Evolutionary conservation across 1,140 invertebrate genomes (phyloP).

Genomic region (Lasaia peninsularis): DNA sequence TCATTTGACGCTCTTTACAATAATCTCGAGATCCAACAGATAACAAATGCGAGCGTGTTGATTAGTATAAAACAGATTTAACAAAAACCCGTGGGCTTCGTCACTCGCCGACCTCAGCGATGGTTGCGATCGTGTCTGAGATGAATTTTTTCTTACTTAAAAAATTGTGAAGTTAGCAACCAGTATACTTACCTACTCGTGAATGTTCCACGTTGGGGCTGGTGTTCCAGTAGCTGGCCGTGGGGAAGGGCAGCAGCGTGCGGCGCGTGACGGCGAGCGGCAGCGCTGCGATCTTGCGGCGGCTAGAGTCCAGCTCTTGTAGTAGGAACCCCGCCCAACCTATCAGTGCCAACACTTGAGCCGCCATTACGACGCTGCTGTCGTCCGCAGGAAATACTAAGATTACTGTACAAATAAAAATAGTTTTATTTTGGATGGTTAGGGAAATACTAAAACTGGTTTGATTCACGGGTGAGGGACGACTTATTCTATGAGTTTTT

Average conservation of each 20-base stretch:
- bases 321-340: slow-evolving; percentile 58
- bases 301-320: slow-evolving; percentile 46
- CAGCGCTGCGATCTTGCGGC: slow-evolving; percentile 45
- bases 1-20: no score
- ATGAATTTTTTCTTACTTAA: no score
- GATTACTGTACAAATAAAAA: slow-evolving; percentile 53
- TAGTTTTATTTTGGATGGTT: not conserved
- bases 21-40: no score
- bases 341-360: slow-evolving; percentile 45
- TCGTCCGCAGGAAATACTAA: slow-evolving; percentile 63
- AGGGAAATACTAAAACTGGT: no score
- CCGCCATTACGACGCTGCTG: slow-evolving; percentile 41
- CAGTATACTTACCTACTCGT: slow-evolving; percentile 42
- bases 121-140: no score
- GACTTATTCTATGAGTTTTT: no score
- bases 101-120: no score
- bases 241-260: slow-evolving; percentile 39
- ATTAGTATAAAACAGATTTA: no score
- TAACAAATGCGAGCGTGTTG: no score
- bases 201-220: slow-evolving; percentile 61
- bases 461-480: no score
- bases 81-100: no score
- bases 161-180: no score
- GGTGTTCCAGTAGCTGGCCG: slow-evolving; percentile 52
- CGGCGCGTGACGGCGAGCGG: slow-evolving; percentile 41